Evolutionary conservation across 2,888 invertebrate species (phyloP), one percentile per base, ranked within the genome.

Genomic region (Drosophila cracens): DNA sequence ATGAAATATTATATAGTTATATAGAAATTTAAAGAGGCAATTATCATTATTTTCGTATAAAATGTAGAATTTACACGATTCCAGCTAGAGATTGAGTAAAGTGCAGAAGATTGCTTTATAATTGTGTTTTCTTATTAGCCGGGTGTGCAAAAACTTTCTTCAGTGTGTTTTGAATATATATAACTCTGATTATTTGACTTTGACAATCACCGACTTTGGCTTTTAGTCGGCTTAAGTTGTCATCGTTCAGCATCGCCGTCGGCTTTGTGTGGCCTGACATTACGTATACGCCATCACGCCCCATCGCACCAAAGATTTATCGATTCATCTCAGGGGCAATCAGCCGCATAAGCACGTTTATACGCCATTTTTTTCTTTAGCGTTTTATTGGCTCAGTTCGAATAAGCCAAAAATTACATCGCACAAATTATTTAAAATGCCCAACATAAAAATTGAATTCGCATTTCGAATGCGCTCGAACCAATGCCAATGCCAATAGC

Each of bases 341-440:
- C 69, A 84, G 77, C 66, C 83, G 76, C 83, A 83, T 78, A 80
- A 82, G 78, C 83, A 87, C 85, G 73, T 82, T 65, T 74, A 65
- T 70, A 27, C 63, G 69, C 67, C 74, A 67, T 71, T 67, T 63
- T 67, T 62, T 34, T 53, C 65, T 46, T 49, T 61, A 74, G 52
- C 78, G 64, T 79, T 87, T 86, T 87, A 87, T 87, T 85, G 85
- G 80, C 80, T 78, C 75, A 79, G 79, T 81, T 74, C 38, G 74
- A 70, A 69, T n/a, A 70, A 76, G 76, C 69, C 76, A 82, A 82
- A 87, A 85, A 86, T 86, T 87, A 86, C 85, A 86, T 86, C 78
- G 78, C 85, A 87, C 85, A 87, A 87, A 86, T 86, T 86, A 86
- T 86, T 86, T 85, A 85, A 87, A 85, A 76, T 72, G 81, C 54